Evolutionary conservation across 2,113 vertebrate species (phyloP).

Genomic region (Octodon degus): DNA sequence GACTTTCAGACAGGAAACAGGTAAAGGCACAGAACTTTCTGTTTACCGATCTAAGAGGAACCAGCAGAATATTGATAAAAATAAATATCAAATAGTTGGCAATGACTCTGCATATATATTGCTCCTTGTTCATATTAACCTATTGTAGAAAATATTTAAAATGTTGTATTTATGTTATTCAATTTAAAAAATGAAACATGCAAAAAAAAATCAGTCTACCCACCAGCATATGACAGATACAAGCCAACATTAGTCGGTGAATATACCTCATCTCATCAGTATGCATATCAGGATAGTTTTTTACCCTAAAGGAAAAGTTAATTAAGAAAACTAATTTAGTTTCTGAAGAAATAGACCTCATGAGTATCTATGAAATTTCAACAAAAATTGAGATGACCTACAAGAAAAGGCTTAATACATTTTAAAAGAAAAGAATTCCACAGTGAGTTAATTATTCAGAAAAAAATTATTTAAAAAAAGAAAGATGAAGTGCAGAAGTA

Average conservation of each 20-base stretch:
- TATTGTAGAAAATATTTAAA: slow-evolving; percentile 20
- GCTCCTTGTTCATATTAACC: neutral
- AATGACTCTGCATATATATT: neutral
- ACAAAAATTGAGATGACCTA: neutral
- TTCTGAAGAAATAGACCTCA: neutral
- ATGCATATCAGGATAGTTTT: slow-evolving; percentile 17
- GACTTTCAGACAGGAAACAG: neutral
- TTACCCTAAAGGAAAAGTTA: neutral
- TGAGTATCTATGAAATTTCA: slow-evolving; percentile 5
- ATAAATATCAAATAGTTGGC: neutral
- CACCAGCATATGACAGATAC: neutral
- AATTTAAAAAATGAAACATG: slow-evolving; percentile 25
- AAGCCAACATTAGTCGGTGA: neutral
- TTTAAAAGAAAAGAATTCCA: slow-evolving; percentile 33
- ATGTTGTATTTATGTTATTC: neutral
- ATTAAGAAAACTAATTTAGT: slow-evolving; percentile 38
- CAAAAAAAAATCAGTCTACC: neutral
- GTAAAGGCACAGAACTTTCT: neutral
- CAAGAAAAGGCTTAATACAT: neutral
- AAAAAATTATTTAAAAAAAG: neutral
- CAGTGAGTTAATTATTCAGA: neutral
- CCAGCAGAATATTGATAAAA: neutral
- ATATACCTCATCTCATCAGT: neutral
- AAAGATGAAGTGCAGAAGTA: neutral
- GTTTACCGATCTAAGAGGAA: neutral